Evolutionary conservation across 1,140 invertebrate species (phyloP).

Genomic region (Drosophila elegans): DNA sequence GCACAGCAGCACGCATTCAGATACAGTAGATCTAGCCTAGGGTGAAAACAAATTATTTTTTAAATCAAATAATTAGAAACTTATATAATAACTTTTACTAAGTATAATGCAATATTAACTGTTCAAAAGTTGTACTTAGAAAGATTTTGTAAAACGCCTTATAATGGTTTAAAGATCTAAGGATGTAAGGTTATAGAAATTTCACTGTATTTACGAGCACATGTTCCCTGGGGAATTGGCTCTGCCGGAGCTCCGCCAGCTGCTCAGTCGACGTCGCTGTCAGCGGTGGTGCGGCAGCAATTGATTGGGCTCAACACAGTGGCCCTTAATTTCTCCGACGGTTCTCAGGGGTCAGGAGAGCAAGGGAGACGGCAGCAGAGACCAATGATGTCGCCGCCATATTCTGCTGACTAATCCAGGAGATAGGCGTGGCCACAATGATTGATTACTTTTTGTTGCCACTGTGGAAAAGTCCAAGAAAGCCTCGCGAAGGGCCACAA

Average conservation of each 20-base stretch:
- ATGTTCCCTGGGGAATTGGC: conserved; percentile 53
- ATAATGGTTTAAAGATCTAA: too few species aligned
- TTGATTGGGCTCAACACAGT: conserved; percentile 77
- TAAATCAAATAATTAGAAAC: background rate
- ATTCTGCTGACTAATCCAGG: conserved; percentile 84
- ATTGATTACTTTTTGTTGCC: conserved; percentile 82
- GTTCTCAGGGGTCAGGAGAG: conserved; percentile 21
- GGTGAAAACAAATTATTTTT: background rate
- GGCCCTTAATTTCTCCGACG: conserved; percentile 41
- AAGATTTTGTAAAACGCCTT: too few species aligned
- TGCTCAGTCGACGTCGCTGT: conserved; percentile 55
- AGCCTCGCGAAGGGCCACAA: conserved; percentile 56
- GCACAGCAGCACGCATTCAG: conserved; percentile 49
- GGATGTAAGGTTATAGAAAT: too few species aligned
- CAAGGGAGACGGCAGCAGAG: conserved; percentile 47
- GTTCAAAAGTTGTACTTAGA: too few species aligned
- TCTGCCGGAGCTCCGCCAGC: conserved; percentile 22
- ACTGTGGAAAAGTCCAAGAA: conserved; percentile 78
- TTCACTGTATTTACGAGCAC: conserved; percentile 23
- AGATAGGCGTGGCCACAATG: conserved; percentile 84
- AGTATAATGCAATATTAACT: too few species aligned
- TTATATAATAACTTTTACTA: too few species aligned
- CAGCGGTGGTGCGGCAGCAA: conserved; percentile 64
- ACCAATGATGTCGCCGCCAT: conserved; percentile 81
- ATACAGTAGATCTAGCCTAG: conserved; percentile 2